Percentiles rank a stretch among this genome's conserved stretches.
Conservation (phyloP, 2,888 invertebrate species). For the Lasioglossum vierecki region DNA sequence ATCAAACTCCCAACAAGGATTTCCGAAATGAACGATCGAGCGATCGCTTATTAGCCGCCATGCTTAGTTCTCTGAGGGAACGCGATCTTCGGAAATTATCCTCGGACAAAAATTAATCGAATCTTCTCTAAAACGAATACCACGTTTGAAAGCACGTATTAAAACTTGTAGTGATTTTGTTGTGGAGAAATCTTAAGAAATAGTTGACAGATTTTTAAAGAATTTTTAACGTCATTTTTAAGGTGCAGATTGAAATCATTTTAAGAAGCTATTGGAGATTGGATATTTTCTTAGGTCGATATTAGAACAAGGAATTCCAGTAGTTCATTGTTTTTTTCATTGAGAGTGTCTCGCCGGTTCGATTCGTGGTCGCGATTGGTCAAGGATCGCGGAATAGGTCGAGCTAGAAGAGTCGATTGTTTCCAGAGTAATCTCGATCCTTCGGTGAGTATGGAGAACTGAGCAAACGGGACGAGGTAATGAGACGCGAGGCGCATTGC, state of each 20-base stretch:
- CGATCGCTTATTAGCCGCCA: neutral
- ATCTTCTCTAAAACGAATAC: neutral
- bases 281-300: too few species aligned
- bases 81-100: neutral
- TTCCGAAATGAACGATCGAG: constrained; percentile 7
- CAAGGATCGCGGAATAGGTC: neutral
- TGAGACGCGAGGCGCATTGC: constrained; percentile 8
- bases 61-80: neutral
- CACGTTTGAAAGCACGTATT: neutral
- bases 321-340: neutral
- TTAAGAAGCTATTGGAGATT: too few species aligned
- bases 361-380: neutral
- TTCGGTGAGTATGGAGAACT: constrained; percentile 1
- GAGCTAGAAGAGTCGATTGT: constrained; percentile 15
- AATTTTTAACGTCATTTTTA: too few species aligned
- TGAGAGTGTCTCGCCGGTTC: neutral
- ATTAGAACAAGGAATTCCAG: neutral
- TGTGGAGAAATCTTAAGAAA: neutral
- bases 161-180: neutral
- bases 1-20: neutral
- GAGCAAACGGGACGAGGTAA: constrained; percentile 36
- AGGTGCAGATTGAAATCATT: too few species aligned
- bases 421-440: constrained; percentile 23
- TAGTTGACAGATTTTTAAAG: neutral
- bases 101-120: neutral